Base-by-base conservation (phyloP, 2,888 invertebrate species). In the Himalopsyche anomala region DNA sequence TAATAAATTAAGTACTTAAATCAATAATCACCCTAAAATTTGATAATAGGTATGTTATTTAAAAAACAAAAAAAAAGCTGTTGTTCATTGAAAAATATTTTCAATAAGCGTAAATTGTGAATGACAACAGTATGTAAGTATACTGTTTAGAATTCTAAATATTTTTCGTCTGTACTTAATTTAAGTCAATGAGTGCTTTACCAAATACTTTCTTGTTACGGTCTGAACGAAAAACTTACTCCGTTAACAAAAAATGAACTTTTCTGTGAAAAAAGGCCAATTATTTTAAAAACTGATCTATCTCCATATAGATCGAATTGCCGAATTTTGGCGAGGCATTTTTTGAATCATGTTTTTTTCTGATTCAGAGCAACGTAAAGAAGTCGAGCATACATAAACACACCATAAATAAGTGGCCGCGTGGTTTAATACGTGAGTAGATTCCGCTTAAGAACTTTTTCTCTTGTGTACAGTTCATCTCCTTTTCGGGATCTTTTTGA, bases 331-430 rank as follows among this genome's bases (percentile, higher is more conserved):
- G 62, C 15, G 28, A 62, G 11, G 9, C 19, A 4, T 62, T 62
- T 74, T 74, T 74, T 74, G 12, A 74, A 74, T 74, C 74, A 74
- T 74, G 74, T 74, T 74, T 74, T 56, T 56, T 74, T 69, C 12
- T 38, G 15, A 74, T 74, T 12, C 74, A 74, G 74, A 74, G 12
- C 38, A 74, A 74, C 9, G 36, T 74, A 15, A 74, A 74, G 36
- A 38, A 74, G 12, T 74, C 38, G 9, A 15, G 74, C 74, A 74
- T 74, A 74, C 38, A 15, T 74, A 74, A 74, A 74, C 74, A 36
- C 36, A 5, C 74, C 74, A 36, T 38, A 74, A 74, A 74, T 74
- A 74, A 74, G 36, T 12, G 74, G 74, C 69, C 69, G 28, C 69
- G 12, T 15, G 15, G 11, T 28, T 28, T 36, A 38, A 74, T 74